Conservation (phyloP, 2,797 vertebrate genomes). For the Poeciliopsis presidionis region DNA sequence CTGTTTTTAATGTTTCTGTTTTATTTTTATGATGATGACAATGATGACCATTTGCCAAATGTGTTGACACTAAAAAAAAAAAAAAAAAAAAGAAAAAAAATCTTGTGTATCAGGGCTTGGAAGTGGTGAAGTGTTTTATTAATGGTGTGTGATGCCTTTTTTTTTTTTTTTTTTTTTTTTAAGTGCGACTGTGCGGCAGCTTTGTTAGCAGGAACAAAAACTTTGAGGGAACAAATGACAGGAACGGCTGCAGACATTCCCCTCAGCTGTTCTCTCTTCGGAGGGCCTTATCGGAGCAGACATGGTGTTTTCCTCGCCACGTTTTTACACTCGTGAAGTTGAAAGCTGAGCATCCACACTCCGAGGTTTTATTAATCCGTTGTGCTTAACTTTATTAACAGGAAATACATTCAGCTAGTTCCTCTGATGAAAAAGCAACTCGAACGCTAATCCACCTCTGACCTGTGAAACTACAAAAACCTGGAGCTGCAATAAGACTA, state of each 20-base stretch:
- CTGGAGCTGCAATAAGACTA: constrained; percentile 46
- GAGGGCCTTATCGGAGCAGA: background rate
- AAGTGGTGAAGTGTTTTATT: constrained; percentile 56
- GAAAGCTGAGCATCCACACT: constrained; percentile 10
- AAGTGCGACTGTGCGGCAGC: constrained; percentile 32
- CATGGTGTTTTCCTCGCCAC: constrained; percentile 6
- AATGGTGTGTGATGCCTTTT: constrained; percentile 29
- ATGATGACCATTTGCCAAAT: constrained; percentile 71
- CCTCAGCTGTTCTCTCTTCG: constrained; percentile 13
- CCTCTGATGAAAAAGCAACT: background rate
- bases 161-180: background rate
- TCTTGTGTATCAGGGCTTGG: constrained; percentile 49
- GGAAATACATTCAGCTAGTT: constrained; percentile 17
- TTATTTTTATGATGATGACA: constrained; percentile 65
- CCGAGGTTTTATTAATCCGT: constrained; percentile 2
- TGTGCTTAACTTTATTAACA: constrained; percentile 9
- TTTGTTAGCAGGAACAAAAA: constrained; percentile 10
- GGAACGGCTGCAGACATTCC: background rate
- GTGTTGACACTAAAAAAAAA: constrained; percentile 65
- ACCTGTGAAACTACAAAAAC: constrained; percentile 29
- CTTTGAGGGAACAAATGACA: constrained; percentile 22
- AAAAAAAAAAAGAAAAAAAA: constrained; percentile 27
- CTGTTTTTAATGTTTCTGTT: constrained; percentile 75
- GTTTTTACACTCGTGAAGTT: constrained; percentile 22
- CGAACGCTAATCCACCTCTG: constrained; percentile 14